These are phyloP conservation scores for Pontoporia blainvillei DNA, from an alignment of 2,113 vertebrate species.

Conservation along the genomic window DNA sequence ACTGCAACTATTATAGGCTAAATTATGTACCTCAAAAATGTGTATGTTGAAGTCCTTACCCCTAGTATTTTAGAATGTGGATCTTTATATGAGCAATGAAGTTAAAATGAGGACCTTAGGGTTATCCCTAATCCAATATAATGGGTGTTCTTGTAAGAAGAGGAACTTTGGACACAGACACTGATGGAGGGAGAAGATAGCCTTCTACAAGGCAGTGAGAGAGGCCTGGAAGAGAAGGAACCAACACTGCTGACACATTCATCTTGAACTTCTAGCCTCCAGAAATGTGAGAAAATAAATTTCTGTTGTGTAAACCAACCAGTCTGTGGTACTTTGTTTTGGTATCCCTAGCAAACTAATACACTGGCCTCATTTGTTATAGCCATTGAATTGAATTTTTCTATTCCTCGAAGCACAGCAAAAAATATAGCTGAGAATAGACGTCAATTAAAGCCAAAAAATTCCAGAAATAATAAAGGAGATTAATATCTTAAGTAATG, in stretches of 20 bases:
- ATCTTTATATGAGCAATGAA: not conserved
- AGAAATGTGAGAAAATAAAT: not conserved
- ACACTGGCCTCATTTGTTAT: not conserved
- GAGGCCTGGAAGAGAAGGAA: not conserved
- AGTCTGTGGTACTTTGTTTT: not conserved
- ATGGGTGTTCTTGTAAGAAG: not conserved
- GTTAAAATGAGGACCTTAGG: not conserved
- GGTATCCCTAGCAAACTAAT: not conserved
- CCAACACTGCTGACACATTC: accelerated
- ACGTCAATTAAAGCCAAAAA: slow-evolving; percentile 23
- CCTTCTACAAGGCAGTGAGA: not conserved
- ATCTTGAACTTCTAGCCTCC: not conserved
- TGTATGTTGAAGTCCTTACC: not conserved
- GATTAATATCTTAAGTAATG: slow-evolving; percentile 47
- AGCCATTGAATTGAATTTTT: not conserved
- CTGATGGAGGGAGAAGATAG: not conserved
- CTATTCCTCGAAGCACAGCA: not conserved
- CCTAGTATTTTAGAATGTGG: not conserved
- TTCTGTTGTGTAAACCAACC: not conserved
- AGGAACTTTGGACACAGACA: not conserved
- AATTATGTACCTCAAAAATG: not conserved
- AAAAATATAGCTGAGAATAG: not conserved
- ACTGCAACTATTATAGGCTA: not conserved
- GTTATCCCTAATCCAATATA: not conserved
- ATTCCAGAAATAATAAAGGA: slow-evolving; percentile 49